phyloP scores from a whole-genome alignment of 1,140 invertebrate genomes.

The Ceratina australensis region DNA sequence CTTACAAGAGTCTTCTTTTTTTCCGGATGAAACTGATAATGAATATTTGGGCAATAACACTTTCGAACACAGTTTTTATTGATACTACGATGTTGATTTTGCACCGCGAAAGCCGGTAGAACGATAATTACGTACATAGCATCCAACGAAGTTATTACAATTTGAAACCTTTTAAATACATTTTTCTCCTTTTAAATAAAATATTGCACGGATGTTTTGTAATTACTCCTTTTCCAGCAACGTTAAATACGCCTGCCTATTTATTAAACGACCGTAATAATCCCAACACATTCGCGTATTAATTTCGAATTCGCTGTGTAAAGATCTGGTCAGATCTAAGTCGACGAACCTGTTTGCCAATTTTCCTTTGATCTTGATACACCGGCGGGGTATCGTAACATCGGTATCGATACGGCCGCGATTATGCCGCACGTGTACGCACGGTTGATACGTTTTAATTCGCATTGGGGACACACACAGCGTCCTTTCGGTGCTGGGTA shows the following conservation, averaged over 20 bases:
- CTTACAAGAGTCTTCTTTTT: conserved; percentile 10
- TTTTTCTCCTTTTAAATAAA: background rate
- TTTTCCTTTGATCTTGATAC: too few relatives aligned
- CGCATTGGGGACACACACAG: conserved; percentile 64
- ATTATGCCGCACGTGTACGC: conserved; percentile 8
- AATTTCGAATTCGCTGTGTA: too few relatives aligned
- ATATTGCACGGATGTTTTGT: too few relatives aligned
- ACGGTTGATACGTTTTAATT: conserved; percentile 69
- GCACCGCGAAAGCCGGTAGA: background rate
- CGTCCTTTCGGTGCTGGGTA: conserved; percentile 40
- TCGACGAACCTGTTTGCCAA: too few relatives aligned
- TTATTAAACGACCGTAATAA: too few relatives aligned
- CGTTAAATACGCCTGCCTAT: too few relatives aligned
- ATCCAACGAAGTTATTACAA: background rate
- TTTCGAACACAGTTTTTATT: too few relatives aligned
- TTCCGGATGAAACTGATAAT: background rate
- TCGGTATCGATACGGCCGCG: conserved; percentile 18
- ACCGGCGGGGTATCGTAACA: conserved; percentile 14
- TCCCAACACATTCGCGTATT: too few relatives aligned
- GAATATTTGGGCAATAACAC: too few relatives aligned
- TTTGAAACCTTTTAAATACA: background rate
- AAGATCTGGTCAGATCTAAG: too few relatives aligned
- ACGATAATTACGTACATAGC: background rate
- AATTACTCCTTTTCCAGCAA: background rate
- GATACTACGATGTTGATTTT: too few relatives aligned